Base-by-base conservation (phyloP, 2,797 vertebrate genomes). In the Moxostoma hubbsi region DNA sequence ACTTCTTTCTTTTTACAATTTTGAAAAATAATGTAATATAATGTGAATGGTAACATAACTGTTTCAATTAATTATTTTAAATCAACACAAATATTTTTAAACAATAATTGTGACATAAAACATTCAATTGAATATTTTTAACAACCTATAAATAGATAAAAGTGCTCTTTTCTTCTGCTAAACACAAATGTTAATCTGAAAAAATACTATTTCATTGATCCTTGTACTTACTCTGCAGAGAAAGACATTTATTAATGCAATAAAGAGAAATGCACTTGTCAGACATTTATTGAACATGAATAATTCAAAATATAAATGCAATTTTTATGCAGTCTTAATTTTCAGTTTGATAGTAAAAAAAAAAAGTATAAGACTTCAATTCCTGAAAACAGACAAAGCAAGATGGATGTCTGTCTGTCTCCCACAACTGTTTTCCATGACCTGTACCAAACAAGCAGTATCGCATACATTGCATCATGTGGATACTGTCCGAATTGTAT, bases 251-350 rank as follows among this genome's bases (percentile, higher is more conserved):
- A 50, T 61, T 61, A 73, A 24, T 10, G 7, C 11, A 12, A n/a
- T 1, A 53, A 49, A 6, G 9, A 50, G 10, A 50, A 50, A 11
- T 24, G 18, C 18, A 24, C 18, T 1, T 24, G 18, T 24, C 2
- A 24, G 18, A 24, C 18, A 90, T 93, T 91, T 88, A 90, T 86
- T 86, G 81, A 88, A 84, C n/a, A n/a, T n/a, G n/a, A n/a, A 18
- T 15, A 58, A 18, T 9, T 24, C 24, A 2, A 18, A 58, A 58
- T 58, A 18, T 8, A 18, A n/a, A 64, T 45, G 89, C 91, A 91
- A 90, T 93, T 92, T 92, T 90, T 90, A 90, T 91, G 89, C 90
- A 86, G 86, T 88, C 90, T 91, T 90, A 89, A 88, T 88, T 36
- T 36, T 36, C 88, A 88, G 86, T 91, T 92, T 87, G 91, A 92